Percentiles rank a stretch among this genome's conserved stretches.
These are phyloP conservation scores for Pandion haliaetus DNA, from an alignment of 2,113 vertebrate species.

Conservation along the genomic window DNA sequence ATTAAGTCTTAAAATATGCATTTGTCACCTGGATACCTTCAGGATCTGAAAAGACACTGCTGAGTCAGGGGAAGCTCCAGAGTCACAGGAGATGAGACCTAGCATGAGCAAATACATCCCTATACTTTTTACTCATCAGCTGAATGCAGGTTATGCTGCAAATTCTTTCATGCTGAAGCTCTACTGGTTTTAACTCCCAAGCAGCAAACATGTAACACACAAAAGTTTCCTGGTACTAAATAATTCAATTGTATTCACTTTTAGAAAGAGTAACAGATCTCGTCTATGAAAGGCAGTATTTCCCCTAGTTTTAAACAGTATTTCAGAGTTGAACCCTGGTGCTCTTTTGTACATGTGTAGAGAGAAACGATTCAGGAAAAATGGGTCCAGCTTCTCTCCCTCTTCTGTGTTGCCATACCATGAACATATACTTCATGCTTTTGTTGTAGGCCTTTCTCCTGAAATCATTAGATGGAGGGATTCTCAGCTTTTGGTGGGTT, in stretches of 20 bases:
- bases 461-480: not conserved
- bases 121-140: not conserved
- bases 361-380: not conserved
- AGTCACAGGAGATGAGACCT: not conserved
- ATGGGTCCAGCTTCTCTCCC: not conserved
- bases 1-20: not conserved
- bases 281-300: not conserved
- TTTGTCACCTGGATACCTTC: not conserved
- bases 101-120: not conserved
- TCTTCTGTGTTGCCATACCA: not conserved
- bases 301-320: not conserved
- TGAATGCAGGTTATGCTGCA: not conserved
- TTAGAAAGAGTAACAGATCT: not conserved
- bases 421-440: not conserved
- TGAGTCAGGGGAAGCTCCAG: not conserved
- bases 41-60: not conserved
- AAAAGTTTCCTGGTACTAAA: not conserved
- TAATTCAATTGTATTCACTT: not conserved
- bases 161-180: not conserved
- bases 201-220: not conserved
- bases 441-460: not conserved
- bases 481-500: not conserved
- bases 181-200: not conserved
- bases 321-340: accelerated
- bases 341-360: accelerated